Evolutionary conservation across 2,797 vertebrate genomes (phyloP).

Genomic region (Pipistrellus kuhlii): DNA sequence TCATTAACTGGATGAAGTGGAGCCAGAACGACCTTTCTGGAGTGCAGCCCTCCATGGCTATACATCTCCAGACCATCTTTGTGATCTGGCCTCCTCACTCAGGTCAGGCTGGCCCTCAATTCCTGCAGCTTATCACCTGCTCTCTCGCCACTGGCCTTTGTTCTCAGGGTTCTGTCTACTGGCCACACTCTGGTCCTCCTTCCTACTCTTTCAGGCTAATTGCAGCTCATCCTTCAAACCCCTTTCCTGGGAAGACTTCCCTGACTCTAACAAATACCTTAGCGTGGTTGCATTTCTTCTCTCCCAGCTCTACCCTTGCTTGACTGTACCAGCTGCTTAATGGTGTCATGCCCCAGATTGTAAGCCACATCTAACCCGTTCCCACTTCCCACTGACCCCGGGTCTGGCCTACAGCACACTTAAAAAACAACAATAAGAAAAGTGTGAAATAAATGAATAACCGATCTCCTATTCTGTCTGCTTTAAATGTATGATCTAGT

Average conservation of each 20-base stretch:
- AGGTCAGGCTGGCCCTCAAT: not conserved
- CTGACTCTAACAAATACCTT: not conserved
- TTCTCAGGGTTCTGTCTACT: not conserved
- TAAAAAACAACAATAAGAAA: not conserved
- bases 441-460: not conserved
- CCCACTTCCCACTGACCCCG: not conserved
- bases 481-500: not conserved
- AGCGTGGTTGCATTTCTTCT: accelerated
- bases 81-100: not conserved
- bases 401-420: not conserved
- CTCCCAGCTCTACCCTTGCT: not conserved
- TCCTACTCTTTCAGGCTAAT: not conserved
- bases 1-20: not conserved
- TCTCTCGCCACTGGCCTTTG: not conserved
- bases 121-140: not conserved
- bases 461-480: not conserved
- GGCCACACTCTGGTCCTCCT: not conserved
- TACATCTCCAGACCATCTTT: not conserved
- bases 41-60: not conserved
- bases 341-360: not conserved
- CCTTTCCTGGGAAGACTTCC: not conserved
- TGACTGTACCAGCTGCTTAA: not conserved
- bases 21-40: not conserved
- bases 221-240: not conserved
- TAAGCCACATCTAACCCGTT: not conserved